phyloP scores from a whole-genome alignment of 64 coral and sea anemone species.

The Anthopleura sola region DNA sequence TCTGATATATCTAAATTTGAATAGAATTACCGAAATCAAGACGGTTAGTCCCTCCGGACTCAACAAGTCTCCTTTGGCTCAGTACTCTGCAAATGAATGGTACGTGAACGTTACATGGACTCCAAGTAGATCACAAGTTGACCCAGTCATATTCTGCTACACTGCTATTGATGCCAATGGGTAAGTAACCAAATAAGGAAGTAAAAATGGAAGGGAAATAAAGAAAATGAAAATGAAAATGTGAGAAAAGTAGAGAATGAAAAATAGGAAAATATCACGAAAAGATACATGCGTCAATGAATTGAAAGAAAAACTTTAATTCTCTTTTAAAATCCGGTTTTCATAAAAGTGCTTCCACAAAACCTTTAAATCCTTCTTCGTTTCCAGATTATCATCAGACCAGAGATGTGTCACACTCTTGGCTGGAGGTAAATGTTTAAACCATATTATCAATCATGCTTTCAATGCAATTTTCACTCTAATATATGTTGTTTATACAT shows the following conservation, averaged over 20 bases:
- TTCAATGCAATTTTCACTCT: background rate
- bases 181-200: background rate
- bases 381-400: no score
- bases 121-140: conserved; percentile 31
- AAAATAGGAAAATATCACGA: no score
- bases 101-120: conserved; percentile 65
- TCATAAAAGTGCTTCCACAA: no score
- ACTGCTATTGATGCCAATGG: conserved; percentile 40
- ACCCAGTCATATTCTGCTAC: conserved; percentile 40
- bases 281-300: no score
- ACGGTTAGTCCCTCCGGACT: conserved; percentile 46
- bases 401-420: no score
- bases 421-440: no score
- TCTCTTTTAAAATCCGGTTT: no score
- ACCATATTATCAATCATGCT: background rate
- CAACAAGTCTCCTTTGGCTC: conserved; percentile 36
- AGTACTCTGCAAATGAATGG: conserved; percentile 46
- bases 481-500: background rate
- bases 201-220: no score
- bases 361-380: no score
- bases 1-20: background rate
- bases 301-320: no score
- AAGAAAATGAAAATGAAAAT: no score
- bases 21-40: conserved; percentile 41
- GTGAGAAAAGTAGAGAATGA: no score